A percentile compares a stretch with the other conserved stretches of the same genome.
Evolutionary conservation across 2,888 invertebrate species (phyloP).

Genomic region (Pristionchus exspectatus): DNA sequence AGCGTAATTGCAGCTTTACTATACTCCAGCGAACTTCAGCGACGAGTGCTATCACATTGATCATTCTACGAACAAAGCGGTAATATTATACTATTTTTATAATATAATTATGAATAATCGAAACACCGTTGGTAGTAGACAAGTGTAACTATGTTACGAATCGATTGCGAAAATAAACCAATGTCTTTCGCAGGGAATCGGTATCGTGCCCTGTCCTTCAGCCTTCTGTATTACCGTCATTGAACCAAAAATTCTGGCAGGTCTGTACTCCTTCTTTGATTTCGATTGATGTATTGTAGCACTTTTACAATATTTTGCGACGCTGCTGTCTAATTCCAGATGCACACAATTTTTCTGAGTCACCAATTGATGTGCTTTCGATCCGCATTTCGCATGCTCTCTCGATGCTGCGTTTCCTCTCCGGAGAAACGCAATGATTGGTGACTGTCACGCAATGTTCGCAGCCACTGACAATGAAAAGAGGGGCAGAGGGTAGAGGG

Average conservation of each 20-base stretch:
- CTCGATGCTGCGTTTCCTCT: conserved; percentile 2
- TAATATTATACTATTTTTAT: not conserved
- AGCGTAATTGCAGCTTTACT: conserved; percentile 73
- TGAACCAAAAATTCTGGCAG: conserved; percentile 75
- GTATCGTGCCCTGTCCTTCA: conserved; percentile 73
- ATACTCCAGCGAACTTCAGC: conserved; percentile 77
- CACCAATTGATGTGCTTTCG: not conserved
- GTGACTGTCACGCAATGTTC: conserved; percentile 24
- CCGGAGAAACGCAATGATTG: conserved; percentile 13
- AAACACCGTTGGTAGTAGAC: too few species aligned
- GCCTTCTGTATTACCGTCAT: conserved; percentile 77
- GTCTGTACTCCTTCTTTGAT: conserved; percentile 57
- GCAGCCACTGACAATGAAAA: not conserved
- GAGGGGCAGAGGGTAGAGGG: not conserved
- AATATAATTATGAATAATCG: not conserved
- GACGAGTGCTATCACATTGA: conserved; percentile 75
- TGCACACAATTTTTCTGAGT: not conserved
- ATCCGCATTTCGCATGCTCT: conserved; percentile 1
- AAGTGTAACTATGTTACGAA: not conserved
- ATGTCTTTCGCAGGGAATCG: conserved; percentile 62
- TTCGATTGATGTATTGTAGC: not conserved
- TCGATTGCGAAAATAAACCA: conserved; percentile 13
- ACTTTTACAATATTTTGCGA: too few species aligned
- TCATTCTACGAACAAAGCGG: conserved; percentile 18
- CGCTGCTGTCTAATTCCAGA: not conserved